Conservation (phyloP, 2,797 vertebrate species). For the Astyanax mexicanus region DNA sequence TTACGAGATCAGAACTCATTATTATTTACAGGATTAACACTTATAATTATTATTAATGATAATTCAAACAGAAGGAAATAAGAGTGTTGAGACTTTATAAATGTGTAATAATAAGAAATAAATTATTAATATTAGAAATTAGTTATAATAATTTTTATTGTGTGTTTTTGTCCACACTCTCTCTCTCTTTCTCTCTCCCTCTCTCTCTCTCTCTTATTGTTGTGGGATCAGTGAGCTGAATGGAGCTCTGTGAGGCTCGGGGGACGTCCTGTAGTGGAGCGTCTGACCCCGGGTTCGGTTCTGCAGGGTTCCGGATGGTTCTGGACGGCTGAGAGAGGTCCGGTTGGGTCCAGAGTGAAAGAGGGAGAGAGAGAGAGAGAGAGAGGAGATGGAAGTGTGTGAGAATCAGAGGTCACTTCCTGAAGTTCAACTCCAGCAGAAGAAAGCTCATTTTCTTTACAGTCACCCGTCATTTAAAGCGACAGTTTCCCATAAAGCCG, state of each 20-base stretch:
- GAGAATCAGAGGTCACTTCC: constrained; percentile 24
- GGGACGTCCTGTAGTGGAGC: not conserved
- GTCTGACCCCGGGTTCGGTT: constrained; percentile 39
- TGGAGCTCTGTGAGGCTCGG: not conserved
- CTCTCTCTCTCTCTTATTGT: not conserved
- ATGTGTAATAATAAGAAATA: no score
- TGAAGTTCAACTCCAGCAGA: not conserved
- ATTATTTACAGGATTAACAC: no score
- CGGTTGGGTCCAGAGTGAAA: not conserved
- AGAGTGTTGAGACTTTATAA: no score
- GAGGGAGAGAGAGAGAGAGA: not conserved
- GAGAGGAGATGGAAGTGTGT: not conserved
- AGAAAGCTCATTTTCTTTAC: no score
- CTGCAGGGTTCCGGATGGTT: constrained; percentile 38
- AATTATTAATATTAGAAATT: no score
- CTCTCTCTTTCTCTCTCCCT: not conserved
- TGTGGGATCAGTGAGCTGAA: not conserved
- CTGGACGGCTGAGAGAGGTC: not conserved
- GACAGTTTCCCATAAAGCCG: no score
- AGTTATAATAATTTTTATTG: no score
- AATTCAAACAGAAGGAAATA: no score
- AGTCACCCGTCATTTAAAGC: no score
- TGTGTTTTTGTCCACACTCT: no score
- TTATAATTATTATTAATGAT: no score
- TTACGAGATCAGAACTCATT: no score